Evolutionary conservation across 2,113 vertebrate species (phyloP), one percentile per base, ranked within the genome.

Genomic region (Cisticola juncidis): DNA sequence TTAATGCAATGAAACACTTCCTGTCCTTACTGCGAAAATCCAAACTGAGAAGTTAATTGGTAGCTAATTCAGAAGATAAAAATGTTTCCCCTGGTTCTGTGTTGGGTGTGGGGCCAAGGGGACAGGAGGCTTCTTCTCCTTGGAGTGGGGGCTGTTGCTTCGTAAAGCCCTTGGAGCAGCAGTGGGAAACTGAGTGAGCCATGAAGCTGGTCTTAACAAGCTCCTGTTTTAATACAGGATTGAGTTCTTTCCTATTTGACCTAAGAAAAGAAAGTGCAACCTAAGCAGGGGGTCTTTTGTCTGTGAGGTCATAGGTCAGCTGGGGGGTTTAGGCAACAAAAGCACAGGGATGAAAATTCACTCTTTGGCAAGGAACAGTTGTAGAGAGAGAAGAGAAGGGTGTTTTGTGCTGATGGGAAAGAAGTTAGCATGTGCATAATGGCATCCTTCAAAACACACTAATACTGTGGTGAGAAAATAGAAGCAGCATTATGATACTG

Each of bases 221-320:
- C 71, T 90, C 64, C 81, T 95, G 36, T 78, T 95, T 94, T 88
- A 95, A 36, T 44, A 62, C 62, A 24, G 26, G 68, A 51, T 36
- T 51, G 87, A 95, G 44, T 93, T 96, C 88, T 96, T 90, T 82
- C 74, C 85, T 89, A 6, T 65, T 50, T 88, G 88, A 77, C 58
- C 64, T 45, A 80, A 88, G 71, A 91, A 61, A 91, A 85, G 81
- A 86, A 94, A 68, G 74, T 88, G 87, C 74, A 82, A 0, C 74
- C 47, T 69, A 66, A 92, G 93, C 69, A 64, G 85, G 81, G 35
- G 29, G 71, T 77, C 85, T 83, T 85, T 80, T 17, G 47, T 38
- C 79, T 83, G 33, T 0, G 1, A 78, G 81, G 79, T 90, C 54
- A 62, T 8, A 86, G 90, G 91, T 78, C 81, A 81, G 66, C 22